phyloP scores from a whole-genome alignment of 2,888 invertebrate genomes.

The Amblyjoppa proteus region DNA sequence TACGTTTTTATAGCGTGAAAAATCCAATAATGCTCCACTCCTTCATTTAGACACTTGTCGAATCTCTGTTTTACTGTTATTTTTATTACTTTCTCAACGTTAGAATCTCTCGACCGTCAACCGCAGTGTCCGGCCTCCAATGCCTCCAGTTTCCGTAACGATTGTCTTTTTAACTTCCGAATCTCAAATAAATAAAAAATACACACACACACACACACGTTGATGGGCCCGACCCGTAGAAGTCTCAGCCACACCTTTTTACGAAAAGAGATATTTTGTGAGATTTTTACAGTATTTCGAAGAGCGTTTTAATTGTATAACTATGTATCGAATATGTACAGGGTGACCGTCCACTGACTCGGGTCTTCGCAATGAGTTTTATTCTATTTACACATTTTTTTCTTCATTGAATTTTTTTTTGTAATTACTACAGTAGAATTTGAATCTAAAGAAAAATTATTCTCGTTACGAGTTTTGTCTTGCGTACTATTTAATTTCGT shows the following conservation, averaged over 20 bases:
- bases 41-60: conserved; percentile 16
- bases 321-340: conserved; percentile 82
- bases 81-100: conserved; percentile 23
- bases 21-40: not conserved
- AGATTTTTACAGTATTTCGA: conserved; percentile 85
- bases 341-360: conserved; percentile 82
- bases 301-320: conserved; percentile 83
- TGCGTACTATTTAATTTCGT: not conserved
- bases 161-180: conserved; percentile 60
- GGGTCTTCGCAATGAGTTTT: conserved; percentile 73
- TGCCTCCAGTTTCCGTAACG: conserved; percentile 36
- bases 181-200: conserved; percentile 56
- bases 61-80: conserved; percentile 36
- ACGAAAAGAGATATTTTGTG: conserved; percentile 83
- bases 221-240: conserved; percentile 70
- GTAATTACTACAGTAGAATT: conserved; percentile 24
- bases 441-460: conserved; percentile 15
- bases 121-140: not conserved
- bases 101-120: conserved; percentile 33
- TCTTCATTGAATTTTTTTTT: conserved; percentile 15
- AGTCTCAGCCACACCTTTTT: conserved; percentile 77
- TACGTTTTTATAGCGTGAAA: conserved; percentile 25
- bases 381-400: conserved; percentile 28
- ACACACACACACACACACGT: not conserved
- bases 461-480: conserved; percentile 38